Conservation (phyloP, 2,888 invertebrate genomes). For the Crossocerus cetratus region DNA sequence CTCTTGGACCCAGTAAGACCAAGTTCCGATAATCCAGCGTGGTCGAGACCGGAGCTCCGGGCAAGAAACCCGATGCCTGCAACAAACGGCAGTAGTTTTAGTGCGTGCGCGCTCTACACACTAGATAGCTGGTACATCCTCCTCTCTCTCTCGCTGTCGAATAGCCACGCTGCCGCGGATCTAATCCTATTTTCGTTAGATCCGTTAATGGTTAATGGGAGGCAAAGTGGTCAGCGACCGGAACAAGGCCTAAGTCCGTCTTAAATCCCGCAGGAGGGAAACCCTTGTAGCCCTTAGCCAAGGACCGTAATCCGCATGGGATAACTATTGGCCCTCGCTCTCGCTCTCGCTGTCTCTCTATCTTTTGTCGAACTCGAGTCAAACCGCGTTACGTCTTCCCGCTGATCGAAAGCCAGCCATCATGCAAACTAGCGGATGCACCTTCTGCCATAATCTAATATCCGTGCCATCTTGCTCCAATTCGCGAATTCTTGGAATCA, state of each 20-base stretch:
- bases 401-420: background rate
- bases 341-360: background rate
- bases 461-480: background rate
- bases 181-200: slow-evolving; percentile 76
- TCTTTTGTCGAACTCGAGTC: background rate
- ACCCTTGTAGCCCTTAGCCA: slow-evolving; percentile 66
- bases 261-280: slow-evolving; percentile 74
- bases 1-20: slow-evolving; percentile 14
- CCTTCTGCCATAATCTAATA: too few species aligned
- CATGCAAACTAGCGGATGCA: background rate
- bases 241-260: slow-evolving; percentile 77
- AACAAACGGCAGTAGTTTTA: slow-evolving; percentile 50
- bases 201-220: slow-evolving; percentile 77
- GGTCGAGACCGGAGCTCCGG: slow-evolving; percentile 11
- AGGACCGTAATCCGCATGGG: slow-evolving; percentile 72
- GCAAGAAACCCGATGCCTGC: slow-evolving; percentile 56
- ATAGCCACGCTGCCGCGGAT: slow-evolving; percentile 48
- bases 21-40: slow-evolving; percentile 50
- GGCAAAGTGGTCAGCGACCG: slow-evolving; percentile 77
- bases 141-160: slow-evolving; percentile 21
- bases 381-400: background rate
- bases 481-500: background rate
- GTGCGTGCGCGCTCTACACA: slow-evolving; percentile 15
- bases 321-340: slow-evolving; percentile 69
- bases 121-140: too few species aligned